phyloP scores from a whole-genome alignment of 2,888 invertebrate genomes.

The Callimorpha dominula region DNA sequence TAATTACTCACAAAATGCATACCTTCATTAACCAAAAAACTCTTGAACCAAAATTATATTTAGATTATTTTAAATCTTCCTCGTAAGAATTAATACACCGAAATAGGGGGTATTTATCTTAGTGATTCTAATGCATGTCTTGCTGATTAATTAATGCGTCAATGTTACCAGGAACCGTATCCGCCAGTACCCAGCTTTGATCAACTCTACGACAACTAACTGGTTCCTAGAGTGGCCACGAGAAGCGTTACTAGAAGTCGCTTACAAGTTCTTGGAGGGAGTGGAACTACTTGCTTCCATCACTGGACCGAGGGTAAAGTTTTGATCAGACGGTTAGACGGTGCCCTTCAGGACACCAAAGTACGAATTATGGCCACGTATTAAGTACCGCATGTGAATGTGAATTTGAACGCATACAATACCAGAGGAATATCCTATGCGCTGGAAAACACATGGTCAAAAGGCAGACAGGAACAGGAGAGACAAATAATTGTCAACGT shows the following conservation, averaged over 20 bases:
- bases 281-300: conserved; percentile 91
- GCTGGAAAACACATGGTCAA: no score
- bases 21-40: no score
- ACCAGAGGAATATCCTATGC: no score
- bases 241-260: conserved; percentile 95
- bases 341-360: not conserved
- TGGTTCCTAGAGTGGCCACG: conserved; percentile 97
- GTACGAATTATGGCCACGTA: not conserved
- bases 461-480: no score
- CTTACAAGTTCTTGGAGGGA: conserved; percentile 92
- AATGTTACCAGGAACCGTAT: conserved; percentile 88
- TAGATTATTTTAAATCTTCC: no score
- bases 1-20: no score
- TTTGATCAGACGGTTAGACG: not conserved
- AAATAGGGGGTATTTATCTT: no score
- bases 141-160: not conserved
- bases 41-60: no score
- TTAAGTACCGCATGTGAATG: not conserved
- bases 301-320: conserved; percentile 86
- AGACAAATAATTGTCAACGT: no score
- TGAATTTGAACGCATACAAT: no score
- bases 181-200: conserved; percentile 95
- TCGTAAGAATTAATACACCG: no score
- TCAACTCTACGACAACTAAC: conserved; percentile 95
- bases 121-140: not conserved